Conservation (phyloP, 2,797 vertebrate species). For the Echeneis naucrates region DNA sequence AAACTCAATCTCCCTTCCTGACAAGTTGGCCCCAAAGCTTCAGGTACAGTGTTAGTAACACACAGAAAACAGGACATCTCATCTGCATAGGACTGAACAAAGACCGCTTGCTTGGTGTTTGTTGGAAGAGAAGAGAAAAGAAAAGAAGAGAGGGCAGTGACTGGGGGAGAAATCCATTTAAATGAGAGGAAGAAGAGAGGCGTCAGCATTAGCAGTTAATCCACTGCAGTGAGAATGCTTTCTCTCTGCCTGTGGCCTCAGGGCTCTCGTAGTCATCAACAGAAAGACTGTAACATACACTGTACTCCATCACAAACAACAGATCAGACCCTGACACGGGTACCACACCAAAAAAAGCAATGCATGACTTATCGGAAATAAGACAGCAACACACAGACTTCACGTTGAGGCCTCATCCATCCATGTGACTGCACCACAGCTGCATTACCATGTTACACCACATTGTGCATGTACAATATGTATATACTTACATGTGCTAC, state of each 20-base stretch:
- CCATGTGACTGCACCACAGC: slow-evolving; percentile 37
- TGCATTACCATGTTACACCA: slow-evolving; percentile 31
- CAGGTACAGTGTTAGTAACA: slow-evolving; percentile 67
- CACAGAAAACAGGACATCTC: slow-evolving; percentile 62
- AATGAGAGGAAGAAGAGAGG: slow-evolving; percentile 80
- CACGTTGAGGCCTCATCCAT: slow-evolving; percentile 26
- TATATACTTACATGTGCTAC: slow-evolving; percentile 1
- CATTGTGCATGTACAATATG: slow-evolving; percentile 2
- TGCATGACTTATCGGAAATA: slow-evolving; percentile 51
- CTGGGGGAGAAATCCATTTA: slow-evolving; percentile 77
- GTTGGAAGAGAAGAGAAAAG: slow-evolving; percentile 19
- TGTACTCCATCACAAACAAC: slow-evolving; percentile 43
- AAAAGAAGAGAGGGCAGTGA: slow-evolving; percentile 44
- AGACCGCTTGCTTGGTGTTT: slow-evolving; percentile 43
- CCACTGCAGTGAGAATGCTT: slow-evolving; percentile 80
- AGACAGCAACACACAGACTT: slow-evolving; percentile 29
- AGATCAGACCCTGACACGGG: slow-evolving; percentile 33
- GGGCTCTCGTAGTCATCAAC: slow-evolving; percentile 62
- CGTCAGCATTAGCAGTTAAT: slow-evolving; percentile 81
- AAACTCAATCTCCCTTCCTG: slow-evolving; percentile 55
- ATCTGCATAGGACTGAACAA: slow-evolving; percentile 64
- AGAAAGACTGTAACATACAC: slow-evolving; percentile 63
- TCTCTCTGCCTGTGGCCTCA: slow-evolving; percentile 74
- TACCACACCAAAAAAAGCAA: slow-evolving; percentile 42
- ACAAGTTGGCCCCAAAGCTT: slow-evolving; percentile 67